Evolutionary conservation across 2,113 vertebrate genomes (phyloP).

Genomic region (Origma solitaria): DNA sequence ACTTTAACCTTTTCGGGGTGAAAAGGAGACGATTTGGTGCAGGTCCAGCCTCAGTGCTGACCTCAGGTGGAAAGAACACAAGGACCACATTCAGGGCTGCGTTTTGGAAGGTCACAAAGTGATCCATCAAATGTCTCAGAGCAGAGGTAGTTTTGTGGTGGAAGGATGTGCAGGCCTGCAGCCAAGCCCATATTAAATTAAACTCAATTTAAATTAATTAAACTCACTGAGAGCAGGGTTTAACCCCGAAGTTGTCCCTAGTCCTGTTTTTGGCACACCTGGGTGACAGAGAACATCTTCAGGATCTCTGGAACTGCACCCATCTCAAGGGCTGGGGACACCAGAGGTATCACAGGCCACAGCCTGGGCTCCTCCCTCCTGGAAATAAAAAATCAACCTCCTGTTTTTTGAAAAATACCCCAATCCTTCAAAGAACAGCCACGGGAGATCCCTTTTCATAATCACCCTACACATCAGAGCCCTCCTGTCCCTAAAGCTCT

Average conservation of each 20-base stretch:
- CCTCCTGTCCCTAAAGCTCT: not conserved
- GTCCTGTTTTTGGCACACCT: not conserved
- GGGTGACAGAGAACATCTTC: not conserved
- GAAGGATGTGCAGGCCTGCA: not conserved
- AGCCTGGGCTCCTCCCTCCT: not conserved
- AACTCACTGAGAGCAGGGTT: not conserved
- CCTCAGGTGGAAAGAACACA: fast-evolving
- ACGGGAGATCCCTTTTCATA: not conserved
- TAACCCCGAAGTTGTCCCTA: not conserved
- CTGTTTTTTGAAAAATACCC: not conserved
- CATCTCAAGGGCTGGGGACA: not conserved
- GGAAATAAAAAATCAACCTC: not conserved
- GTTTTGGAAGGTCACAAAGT: not conserved
- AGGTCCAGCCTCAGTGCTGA: not conserved
- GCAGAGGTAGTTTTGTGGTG: not conserved
- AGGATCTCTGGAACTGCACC: not conserved
- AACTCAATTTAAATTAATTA: not conserved
- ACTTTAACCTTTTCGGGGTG: not conserved
- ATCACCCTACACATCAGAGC: not conserved
- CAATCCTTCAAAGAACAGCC: not conserved
- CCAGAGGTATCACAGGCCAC: not conserved
- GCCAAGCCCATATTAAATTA: not conserved
- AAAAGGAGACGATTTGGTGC: not conserved
- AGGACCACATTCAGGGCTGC: not conserved
- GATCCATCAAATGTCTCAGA: not conserved